Evolutionary conservation across 2,113 vertebrate genomes (phyloP).

Genomic region (Ascaphus truei): DNA sequence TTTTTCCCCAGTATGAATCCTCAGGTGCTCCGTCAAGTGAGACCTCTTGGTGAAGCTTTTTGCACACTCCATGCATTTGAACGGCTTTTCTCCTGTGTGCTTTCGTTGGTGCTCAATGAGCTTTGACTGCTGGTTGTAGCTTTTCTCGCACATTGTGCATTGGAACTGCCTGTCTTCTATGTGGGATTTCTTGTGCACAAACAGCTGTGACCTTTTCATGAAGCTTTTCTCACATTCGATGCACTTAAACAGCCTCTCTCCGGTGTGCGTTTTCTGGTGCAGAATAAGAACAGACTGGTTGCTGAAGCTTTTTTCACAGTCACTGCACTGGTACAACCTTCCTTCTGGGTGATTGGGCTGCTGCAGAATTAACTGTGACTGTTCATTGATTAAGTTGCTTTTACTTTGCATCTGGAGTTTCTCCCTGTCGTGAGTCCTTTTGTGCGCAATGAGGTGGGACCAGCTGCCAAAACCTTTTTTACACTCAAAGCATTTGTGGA

Average conservation of each 20-base stretch:
- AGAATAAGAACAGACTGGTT: background rate
- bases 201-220: background rate
- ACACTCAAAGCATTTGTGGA: background rate
- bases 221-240: constrained; percentile 1
- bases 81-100: constrained; percentile 13
- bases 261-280: background rate
- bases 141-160: constrained; percentile 2
- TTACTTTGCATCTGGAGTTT: background rate
- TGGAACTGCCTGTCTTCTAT: constrained; percentile 7
- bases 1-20: constrained; percentile 4
- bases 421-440: background rate
- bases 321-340: background rate
- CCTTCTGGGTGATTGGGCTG: background rate
- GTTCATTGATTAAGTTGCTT: background rate
- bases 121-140: constrained; percentile 17
- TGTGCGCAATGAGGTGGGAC: background rate
- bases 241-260: background rate
- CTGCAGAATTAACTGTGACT: background rate
- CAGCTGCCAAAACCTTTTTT: background rate
- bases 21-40: constrained; percentile 5
- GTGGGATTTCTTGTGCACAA: constrained; percentile 14
- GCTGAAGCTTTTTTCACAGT: constrained; percentile 3
- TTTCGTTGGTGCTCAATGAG: background rate
- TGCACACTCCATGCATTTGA: background rate
- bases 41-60: constrained; percentile 22